Conservation (phyloP, 2,888 invertebrate genomes). For the Hybos culiciformis region DNA sequence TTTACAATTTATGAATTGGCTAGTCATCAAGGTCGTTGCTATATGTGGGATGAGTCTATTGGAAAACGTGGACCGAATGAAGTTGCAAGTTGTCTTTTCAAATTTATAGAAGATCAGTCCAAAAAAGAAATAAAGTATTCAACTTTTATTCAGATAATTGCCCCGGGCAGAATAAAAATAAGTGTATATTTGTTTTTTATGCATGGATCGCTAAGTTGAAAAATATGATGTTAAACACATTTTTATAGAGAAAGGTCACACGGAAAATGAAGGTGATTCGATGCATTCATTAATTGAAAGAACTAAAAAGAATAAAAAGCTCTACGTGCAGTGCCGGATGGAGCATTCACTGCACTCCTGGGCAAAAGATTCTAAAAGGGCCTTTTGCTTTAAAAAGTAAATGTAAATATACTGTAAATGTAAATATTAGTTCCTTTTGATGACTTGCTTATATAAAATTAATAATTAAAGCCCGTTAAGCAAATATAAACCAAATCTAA, state of each 20-base stretch:
- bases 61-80: slow-evolving; percentile 18
- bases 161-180: too few relatives aligned
- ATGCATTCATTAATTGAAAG: slow-evolving; percentile 15
- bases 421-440: too few relatives aligned
- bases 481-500: too few relatives aligned
- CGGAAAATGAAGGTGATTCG: slow-evolving; percentile 15
- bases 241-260: slow-evolving; percentile 14
- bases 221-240: slow-evolving; percentile 11
- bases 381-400: too few relatives aligned
- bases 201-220: slow-evolving; percentile 7
- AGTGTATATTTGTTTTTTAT: slow-evolving; percentile 12
- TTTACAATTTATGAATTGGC: too few relatives aligned
- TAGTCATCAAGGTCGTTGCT: slow-evolving; percentile 15
- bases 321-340: too few relatives aligned
- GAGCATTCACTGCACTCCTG: too few relatives aligned
- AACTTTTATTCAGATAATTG: slow-evolving; percentile 15
- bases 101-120: slow-evolving; percentile 10
- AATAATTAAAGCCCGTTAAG: too few relatives aligned
- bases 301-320: slow-evolving; percentile 11
- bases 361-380: too few relatives aligned
- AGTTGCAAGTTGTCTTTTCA: slow-evolving; percentile 15
- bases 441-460: too few relatives aligned
- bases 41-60: slow-evolving; percentile 17
- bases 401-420: too few relatives aligned
- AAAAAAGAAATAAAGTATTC: slow-evolving; percentile 5